Conservation (phyloP, 2,888 invertebrate species). For the Charanyca ferruginea region DNA sequence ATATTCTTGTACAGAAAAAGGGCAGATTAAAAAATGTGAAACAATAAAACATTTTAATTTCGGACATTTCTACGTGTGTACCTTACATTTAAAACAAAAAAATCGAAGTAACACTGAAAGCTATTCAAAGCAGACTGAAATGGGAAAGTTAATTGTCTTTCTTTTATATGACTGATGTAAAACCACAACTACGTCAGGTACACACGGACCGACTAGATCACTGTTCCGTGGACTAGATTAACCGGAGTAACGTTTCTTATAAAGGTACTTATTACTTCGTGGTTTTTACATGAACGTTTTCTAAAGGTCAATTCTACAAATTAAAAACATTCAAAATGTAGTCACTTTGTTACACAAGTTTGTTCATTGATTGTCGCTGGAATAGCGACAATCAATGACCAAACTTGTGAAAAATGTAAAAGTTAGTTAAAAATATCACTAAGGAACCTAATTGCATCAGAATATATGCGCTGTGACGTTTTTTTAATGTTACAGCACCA, state of each 20-base stretch:
- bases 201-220: constrained; percentile 6
- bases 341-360: too few relatives aligned
- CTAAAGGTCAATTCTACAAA: too few relatives aligned
- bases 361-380: too few relatives aligned
- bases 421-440: too few relatives aligned
- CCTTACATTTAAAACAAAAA: constrained; percentile 22
- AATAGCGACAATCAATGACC: too few relatives aligned
- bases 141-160: constrained; percentile 37
- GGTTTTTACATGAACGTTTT: background rate
- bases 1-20: background rate
- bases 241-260: background rate
- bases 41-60: constrained; percentile 4
- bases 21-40: background rate
- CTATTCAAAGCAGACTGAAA: constrained; percentile 16
- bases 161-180: constrained; percentile 14
- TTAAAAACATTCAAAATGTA: too few relatives aligned
- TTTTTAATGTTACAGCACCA: too few relatives aligned
- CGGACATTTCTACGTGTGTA: background rate
- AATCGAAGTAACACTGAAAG: constrained; percentile 14
- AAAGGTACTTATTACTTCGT: background rate
- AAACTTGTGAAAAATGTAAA: too few relatives aligned
- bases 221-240: constrained; percentile 4
- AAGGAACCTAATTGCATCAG: too few relatives aligned
- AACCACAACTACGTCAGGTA: constrained; percentile 16
- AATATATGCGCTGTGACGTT: too few relatives aligned